phyloP scores from a whole-genome alignment of 2,113 vertebrate species.

The Aepyceros melampus region DNA sequence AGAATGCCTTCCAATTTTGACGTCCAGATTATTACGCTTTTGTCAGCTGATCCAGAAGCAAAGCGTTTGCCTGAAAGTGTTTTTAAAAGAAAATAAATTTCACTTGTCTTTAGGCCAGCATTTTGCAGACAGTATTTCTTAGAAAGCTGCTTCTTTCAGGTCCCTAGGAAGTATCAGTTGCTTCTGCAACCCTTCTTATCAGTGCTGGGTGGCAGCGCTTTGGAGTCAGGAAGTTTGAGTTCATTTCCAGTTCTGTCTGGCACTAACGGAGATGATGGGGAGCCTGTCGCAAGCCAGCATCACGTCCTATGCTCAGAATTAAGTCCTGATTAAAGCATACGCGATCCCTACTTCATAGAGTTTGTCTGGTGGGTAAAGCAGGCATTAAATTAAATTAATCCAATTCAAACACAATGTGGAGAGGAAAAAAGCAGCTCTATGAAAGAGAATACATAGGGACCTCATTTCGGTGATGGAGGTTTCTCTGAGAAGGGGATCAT shows the following conservation, averaged over 20 bases:
- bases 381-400: background rate
- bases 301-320: background rate
- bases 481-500: background rate
- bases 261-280: background rate
- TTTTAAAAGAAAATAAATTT: constrained; percentile 64
- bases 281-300: no score
- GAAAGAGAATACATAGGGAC: background rate
- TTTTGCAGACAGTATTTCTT: constrained; percentile 32
- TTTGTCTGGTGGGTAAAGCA: background rate
- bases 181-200: background rate
- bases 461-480: background rate
- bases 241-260: background rate
- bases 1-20: constrained; percentile 98
- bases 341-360: background rate
- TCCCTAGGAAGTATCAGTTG: background rate
- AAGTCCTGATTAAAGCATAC: background rate
- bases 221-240: background rate
- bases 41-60: constrained; percentile 97
- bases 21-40: constrained; percentile 99
- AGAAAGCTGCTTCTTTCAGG: constrained; percentile 44
- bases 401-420: background rate
- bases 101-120: constrained; percentile 41
- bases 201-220: background rate
- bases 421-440: background rate
- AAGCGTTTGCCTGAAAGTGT: constrained; percentile 92